Evolutionary conservation across 2,113 vertebrate genomes (phyloP).

Genomic region (Notothenia coriiceps): DNA sequence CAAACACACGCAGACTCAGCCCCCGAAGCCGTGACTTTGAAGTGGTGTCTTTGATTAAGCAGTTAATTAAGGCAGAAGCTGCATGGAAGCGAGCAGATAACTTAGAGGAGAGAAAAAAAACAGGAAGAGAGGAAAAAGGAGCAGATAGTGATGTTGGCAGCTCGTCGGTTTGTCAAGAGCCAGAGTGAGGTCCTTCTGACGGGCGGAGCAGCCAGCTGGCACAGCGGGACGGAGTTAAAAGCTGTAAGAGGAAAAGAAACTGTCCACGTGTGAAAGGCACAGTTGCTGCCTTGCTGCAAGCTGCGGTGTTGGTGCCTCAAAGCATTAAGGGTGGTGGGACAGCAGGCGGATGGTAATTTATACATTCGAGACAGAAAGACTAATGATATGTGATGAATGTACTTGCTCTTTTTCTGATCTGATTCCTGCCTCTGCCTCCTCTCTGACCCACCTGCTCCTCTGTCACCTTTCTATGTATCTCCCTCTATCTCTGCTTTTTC

Average conservation of each 20-base stretch:
- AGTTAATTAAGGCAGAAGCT: conserved; percentile 69
- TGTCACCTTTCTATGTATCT: conserved; percentile 27
- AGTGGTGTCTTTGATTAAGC: conserved; percentile 73
- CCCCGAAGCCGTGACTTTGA: conserved; percentile 68
- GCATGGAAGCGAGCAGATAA: conserved; percentile 55
- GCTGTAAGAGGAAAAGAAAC: conserved; percentile 6
- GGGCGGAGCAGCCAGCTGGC: conserved; percentile 51
- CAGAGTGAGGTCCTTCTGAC: conserved; percentile 31
- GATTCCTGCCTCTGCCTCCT: conserved; percentile 19
- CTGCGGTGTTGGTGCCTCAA: conserved; percentile 22
- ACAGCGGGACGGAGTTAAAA: conserved; percentile 7
- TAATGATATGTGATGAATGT: conserved; percentile 45
- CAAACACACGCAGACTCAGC: conserved; percentile 23
- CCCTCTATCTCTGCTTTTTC: background rate
- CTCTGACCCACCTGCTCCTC: conserved; percentile 9
- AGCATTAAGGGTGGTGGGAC: conserved; percentile 15
- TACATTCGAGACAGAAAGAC: conserved; percentile 44
- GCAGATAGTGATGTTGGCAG: conserved; percentile 50
- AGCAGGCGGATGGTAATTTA: conserved; percentile 56
- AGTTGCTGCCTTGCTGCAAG: conserved; percentile 34
- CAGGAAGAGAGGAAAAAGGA: conserved; percentile 9
- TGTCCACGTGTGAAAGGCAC: conserved; percentile 45
- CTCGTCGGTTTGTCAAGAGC: conserved; percentile 35
- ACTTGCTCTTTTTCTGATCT: conserved; percentile 25
- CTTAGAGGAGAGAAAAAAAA: conserved; percentile 13